These are phyloP conservation scores for Amphiprion ocellaris DNA, from an alignment of 2,113 vertebrate species.

Conservation along the genomic window DNA sequence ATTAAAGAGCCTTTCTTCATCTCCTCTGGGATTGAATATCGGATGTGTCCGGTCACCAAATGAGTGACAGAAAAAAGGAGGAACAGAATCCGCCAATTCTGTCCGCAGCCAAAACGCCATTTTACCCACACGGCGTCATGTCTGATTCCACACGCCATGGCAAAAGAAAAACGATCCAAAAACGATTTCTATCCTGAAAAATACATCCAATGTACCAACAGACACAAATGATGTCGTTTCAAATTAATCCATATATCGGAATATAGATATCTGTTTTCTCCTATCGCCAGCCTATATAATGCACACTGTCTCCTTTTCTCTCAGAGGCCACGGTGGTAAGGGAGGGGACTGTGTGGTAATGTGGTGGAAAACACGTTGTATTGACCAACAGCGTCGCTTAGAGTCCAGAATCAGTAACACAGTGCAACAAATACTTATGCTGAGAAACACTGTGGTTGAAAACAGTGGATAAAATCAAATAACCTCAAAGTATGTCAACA, in stretches of 20 bases:
- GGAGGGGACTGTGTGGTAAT: conserved; percentile 29
- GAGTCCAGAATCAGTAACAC: conserved; percentile 19
- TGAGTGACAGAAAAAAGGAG: not conserved
- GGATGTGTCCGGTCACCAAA: conserved; percentile 74
- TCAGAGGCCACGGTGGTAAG: not conserved
- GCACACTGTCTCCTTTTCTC: not conserved
- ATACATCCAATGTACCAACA: fast-evolving
- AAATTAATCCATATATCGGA: not conserved
- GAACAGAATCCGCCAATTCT: not conserved
- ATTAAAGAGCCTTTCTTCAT: conserved; percentile 65
- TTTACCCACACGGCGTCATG: not conserved
- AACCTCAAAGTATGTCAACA: too few species aligned
- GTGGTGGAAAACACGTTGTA: not conserved
- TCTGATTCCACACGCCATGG: conserved; percentile 34
- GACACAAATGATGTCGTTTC: fast-evolving
- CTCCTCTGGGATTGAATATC: conserved; percentile 72
- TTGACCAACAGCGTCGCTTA: conserved; percentile 69
- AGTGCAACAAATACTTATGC: fast-evolving
- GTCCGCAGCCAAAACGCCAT: conserved; percentile 41
- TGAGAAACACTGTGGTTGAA: not conserved
- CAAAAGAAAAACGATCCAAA: not conserved
- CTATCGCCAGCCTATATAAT: not conserved
- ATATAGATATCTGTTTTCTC: not conserved
- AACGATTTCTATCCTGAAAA: not conserved
- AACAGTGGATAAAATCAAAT: too few species aligned